A percentile compares a stretch with the other conserved stretches of the same genome.
These are phyloP conservation scores for Diaperis boleti DNA, from an alignment of 2,888 invertebrate species.

Conservation along the genomic window DNA sequence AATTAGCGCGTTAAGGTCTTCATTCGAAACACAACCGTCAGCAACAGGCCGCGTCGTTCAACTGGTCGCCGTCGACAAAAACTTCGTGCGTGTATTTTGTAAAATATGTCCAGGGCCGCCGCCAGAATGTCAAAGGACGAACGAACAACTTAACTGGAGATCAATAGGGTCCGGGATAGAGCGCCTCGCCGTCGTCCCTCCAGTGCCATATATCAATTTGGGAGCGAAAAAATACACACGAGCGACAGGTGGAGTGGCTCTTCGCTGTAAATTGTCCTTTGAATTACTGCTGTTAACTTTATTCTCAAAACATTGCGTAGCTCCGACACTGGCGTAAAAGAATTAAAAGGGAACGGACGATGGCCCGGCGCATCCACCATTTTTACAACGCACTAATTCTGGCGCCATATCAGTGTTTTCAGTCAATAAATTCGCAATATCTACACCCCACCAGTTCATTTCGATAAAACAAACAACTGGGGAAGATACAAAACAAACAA, in stretches of 20 bases:
- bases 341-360: no score
- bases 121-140: conserved; percentile 52
- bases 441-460: no score
- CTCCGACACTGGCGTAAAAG: no score
- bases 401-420: no score
- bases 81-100: conserved; percentile 20
- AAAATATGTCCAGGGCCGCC: conserved; percentile 26
- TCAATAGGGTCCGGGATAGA: conserved; percentile 48
- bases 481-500: no score
- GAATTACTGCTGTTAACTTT: no score
- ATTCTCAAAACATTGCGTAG: no score
- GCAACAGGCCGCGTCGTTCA: conserved; percentile 19
- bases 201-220: conserved; percentile 62
- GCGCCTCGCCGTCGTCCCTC: conserved; percentile 53
- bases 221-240: conserved; percentile 36
- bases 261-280: neutral
- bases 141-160: conserved; percentile 53
- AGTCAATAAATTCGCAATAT: no score
- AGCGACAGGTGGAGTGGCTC: neutral
- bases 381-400: no score
- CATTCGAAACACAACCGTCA: neutral
- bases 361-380: no score
- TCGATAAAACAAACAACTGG: no score
- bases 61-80: conserved; percentile 23
- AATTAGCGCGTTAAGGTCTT: conserved; percentile 1